Evolutionary conservation across 2,113 vertebrate genomes (phyloP).

Genomic region (Eleginops maclovinus): DNA sequence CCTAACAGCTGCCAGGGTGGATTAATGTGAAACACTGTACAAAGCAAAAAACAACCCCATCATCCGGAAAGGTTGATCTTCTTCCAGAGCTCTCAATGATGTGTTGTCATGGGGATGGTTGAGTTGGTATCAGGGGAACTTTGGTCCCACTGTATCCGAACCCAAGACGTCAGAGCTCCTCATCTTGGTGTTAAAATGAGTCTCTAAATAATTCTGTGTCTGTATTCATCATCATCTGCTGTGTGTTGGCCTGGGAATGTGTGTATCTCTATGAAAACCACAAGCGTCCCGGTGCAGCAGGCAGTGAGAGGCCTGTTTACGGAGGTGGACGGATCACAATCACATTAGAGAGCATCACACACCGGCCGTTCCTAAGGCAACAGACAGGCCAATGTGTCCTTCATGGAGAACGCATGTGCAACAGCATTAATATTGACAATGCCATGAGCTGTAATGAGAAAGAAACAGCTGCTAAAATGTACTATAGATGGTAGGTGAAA

Average conservation of each 20-base stretch:
- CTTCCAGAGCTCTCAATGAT: too few species aligned
- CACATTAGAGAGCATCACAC: conserved; percentile 27
- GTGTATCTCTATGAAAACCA: neutral
- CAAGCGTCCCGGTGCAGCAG: neutral
- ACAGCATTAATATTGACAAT: neutral
- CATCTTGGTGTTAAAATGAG: neutral
- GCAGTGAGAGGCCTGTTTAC: conserved; percentile 19
- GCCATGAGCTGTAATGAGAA: neutral
- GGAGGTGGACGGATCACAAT: conserved; percentile 14
- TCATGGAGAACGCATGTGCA: neutral
- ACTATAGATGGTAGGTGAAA: too few species aligned
- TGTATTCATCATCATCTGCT: neutral
- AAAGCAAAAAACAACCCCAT: too few species aligned
- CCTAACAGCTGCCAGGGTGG: too few species aligned
- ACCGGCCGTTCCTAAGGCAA: conserved; percentile 30
- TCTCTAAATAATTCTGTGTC: neutral
- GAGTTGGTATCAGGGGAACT: too few species aligned
- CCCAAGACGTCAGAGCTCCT: neutral
- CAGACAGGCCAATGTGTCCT: conserved; percentile 16
- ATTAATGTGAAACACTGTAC: too few species aligned
- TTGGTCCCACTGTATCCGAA: neutral
- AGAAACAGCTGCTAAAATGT: neutral
- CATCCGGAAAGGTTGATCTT: too few species aligned
- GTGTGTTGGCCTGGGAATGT: neutral
- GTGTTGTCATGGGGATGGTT: too few species aligned